Evolutionary conservation across 2,888 invertebrate genomes (phyloP), one percentile per base, ranked within the genome.

Genomic region (Koerneria pararmatus): DNA sequence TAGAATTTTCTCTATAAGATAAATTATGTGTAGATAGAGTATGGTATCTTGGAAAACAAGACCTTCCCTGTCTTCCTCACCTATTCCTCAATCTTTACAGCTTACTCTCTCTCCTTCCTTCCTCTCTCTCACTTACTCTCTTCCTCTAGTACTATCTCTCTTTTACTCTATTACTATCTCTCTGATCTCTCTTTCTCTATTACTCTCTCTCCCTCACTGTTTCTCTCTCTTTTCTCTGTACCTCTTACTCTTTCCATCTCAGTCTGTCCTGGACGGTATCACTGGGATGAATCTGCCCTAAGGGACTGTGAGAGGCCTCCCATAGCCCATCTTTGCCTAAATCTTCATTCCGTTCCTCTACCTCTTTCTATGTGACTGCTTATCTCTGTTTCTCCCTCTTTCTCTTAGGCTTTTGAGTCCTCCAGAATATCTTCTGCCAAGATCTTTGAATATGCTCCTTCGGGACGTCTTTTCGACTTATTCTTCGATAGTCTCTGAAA

Each of bases 331-430:
- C n/a, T n/a, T n/a, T n/a, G n/a, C n/a, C n/a, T n/a, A n/a, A n/a
- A n/a, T n/a, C n/a, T n/a, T n/a, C n/a, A n/a, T n/a, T n/a, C n/a
- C n/a, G 22, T 34, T 29, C 48, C n/a, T n/a, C 11, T 46, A 2
- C 27, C 19, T 15, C 22, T 22, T 60, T 37, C 46, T 46, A 41
- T 35, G 46, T 34, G 35, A 57, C 57, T 37, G 57, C 37, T 57
- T 57, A 34, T 41, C n/a, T 56, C 51, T 29, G 24, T n/a, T n/a
- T 31, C 31, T 31, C 31, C 51, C 24, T 19, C 19, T 53, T 31
- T 31, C 57, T 57, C 57, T 57, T 22, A 57, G 35, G 37, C 34
- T 57, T 37, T 41, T 41, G 41, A 34, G 35, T 19, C 54, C 54
- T 54, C 22, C 34, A 37, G 35, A 27, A n/a, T n/a, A n/a, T n/a